Base-by-base conservation (phyloP, 2,888 invertebrate genomes). In the Zelleria hepariella region DNA sequence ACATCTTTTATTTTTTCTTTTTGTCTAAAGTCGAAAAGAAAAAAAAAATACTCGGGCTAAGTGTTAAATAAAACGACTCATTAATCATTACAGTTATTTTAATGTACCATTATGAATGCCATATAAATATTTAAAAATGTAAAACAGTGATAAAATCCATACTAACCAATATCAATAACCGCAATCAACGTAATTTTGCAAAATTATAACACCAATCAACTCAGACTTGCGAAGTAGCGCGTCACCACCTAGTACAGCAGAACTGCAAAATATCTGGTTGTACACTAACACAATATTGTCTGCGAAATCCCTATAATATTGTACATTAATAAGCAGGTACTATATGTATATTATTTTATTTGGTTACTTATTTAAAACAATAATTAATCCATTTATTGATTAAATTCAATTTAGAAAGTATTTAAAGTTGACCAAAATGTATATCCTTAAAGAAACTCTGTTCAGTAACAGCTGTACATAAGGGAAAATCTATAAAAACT, bases 111-210 rank as follows among this genome's bases (percentile, higher is more conserved):
- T 59, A 87, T 83, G 80, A 82, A 86, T 89, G 86, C 80, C 81
- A 83, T 89, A 89, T 89, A 89, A 88, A 89, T 89, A 89, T 89
- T 89, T 89, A 80, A 87, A 89, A 89, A 85, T 86, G 82, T 87
- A 89, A 89, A 89, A 89, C 89, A 89, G 88, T 89, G 85, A 89
- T 89, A 89, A 87, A 89, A 90, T 90, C 86, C 85, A 86, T 84
- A 85, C 75, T 77, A 87, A 86, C 83, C 82, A 82, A 87, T 86
- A 52, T 54, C 26, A 59, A 82, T 72, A 83, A 86, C 78, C 82
- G 82, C 76, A 78, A 79, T 68, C 68, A 85, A 87, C 76, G 73
- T 78, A 73, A 75, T 66, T 74, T 73, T 74, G 73, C 69, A 72
- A 85, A 87, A 85, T 80, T 73, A 83, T 78, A 78, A 78, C 81